Evolutionary conservation across 2,888 invertebrate species (phyloP), one percentile per base, ranked within the genome.

Genomic region (Caenorhabditis virilis): DNA sequence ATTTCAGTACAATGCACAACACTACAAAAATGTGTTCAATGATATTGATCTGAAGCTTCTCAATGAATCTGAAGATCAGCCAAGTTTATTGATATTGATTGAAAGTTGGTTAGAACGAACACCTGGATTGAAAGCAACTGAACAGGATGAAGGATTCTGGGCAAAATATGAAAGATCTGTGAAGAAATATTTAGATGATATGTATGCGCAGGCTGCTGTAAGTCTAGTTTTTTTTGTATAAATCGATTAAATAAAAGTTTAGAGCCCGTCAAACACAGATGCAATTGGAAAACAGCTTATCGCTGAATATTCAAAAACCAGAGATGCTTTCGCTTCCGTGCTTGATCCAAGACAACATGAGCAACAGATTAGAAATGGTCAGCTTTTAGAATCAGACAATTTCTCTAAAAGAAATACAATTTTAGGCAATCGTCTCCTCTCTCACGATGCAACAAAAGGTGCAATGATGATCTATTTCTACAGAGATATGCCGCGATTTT

Each of bases 401-500:
- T n/a, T n/a, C n/a, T n/a, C n/a, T n/a, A n/a, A n/a, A n/a, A 3
- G 20, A 5, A 36, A 36, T 36, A 36, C 4, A 26, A 30, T 71
- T 72, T 16, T 58, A 85, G 86, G 86, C 15, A 93, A 93, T 77
- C 87, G 94, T 55, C 88, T 94, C 65, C 89, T 98, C 76, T 91
- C 91, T 2, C 92, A 95, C 85, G 88, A 88, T 58, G 97, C 97
- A 0, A 86, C 97, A 51, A 94, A 95, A 83, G 98, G 97, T 4
- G 97, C 97, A 25, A 90, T 98, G 83, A 92, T 98, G 91, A 95
- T 98, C 56, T 95, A 91, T 1, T 90, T 95, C 84, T 97, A 97
- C 50, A 43, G 76, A 43, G 95, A 97, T 82, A 94, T 95, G 86
- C 95, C 95, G 0, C 88, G 95, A 45, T 98, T 98, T 87, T 94